phyloP scores from a whole-genome alignment of 2,888 invertebrate species.

The Drosophila merina region DNA sequence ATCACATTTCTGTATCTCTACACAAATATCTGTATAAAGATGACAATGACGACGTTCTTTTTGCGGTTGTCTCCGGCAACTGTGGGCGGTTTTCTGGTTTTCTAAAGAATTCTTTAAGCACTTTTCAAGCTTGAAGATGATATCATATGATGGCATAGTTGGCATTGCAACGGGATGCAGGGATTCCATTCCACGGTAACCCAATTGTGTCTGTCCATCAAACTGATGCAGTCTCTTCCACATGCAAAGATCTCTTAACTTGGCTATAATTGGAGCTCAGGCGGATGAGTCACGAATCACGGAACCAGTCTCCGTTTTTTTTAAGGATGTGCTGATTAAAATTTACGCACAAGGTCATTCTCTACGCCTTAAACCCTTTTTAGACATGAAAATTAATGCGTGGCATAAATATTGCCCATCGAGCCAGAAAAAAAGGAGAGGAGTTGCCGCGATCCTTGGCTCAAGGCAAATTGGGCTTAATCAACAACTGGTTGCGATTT shows the following conservation, averaged over 20 bases:
- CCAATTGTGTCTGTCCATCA: conserved; percentile 65
- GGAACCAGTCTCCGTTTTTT: conserved; percentile 13
- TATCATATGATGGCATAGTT: conserved; percentile 38
- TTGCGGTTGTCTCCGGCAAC: conserved; percentile 24
- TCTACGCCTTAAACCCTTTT: conserved; percentile 35
- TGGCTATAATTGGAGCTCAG: conserved; percentile 24
- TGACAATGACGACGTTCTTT: conserved; percentile 40
- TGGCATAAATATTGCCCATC: conserved; percentile 71
- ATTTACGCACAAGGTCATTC: conserved; percentile 74
- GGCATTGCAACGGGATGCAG: conserved; percentile 11
- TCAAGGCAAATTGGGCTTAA: conserved; percentile 54
- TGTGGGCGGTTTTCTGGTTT: conserved; percentile 35
- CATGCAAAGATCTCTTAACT: conserved; percentile 30
- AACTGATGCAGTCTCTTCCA: conserved; percentile 34
- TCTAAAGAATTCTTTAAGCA: conserved; percentile 35
- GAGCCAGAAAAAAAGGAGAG: conserved; percentile 8
- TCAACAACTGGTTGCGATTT: conserved; percentile 51
- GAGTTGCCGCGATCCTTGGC: conserved; percentile 12
- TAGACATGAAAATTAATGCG: conserved; percentile 70
- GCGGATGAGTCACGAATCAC: conserved; percentile 31
- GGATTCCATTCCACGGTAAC: conserved; percentile 41
- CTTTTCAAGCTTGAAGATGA: conserved; percentile 29
- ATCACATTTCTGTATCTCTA: conserved; percentile 49
- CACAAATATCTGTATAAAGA: conserved; percentile 24
- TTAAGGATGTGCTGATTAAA: conserved; percentile 67